Base-by-base conservation (phyloP, 2,797 vertebrate species). In the Crypturellus tataupa region DNA sequence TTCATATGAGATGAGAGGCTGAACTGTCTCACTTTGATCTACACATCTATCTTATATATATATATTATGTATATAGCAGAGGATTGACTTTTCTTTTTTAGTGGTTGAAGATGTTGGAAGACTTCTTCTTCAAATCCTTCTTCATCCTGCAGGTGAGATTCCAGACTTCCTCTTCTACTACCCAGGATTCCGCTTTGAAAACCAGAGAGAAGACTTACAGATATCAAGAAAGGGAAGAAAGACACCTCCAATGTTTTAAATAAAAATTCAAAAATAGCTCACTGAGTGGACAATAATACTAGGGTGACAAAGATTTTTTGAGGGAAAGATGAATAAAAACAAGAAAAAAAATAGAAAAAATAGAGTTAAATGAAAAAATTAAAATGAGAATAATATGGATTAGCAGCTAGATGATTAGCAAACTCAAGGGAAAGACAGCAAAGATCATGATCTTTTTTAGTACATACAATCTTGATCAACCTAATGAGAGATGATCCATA, bases 231-330 rank as follows among this genome's bases (percentile, higher is more conserved):
- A 75, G 33, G 5, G 6, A 64, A 5, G 46, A 46, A 69, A 65
- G 1, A 27, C 63, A 2, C 59, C 8, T 6, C 10, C 0, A 0
- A 25, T 6, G 5, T 42, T 53, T 70, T 11, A 31, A 29, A 53
- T 21, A 27, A 51, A 51, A 40, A 60, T n/a, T 64, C 17, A 84
- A 70, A 80, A 55, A 3, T 1, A 67, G 7, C 8, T 81, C 12
- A 23, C 2, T 8, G 9, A 4, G 16, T 73, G 23, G 17, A 46
- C 25, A 70, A 63, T 9, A 4, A n/a, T 1, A 2, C 8, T n/a
- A 24, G 13, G 3, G 6, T 23, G 62, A 55, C 2, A 67, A 9
- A 44, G 5, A 4, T 0, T 4, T 13, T 49, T 49, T 49, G 12
- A 7, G 18, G 2, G 24, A 13, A 40, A 33, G 31, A 27, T 49